Evolutionary conservation across 2,888 invertebrate genomes (phyloP), one percentile per base, ranked within the genome.

Genomic region (Drosophila borborema): DNA sequence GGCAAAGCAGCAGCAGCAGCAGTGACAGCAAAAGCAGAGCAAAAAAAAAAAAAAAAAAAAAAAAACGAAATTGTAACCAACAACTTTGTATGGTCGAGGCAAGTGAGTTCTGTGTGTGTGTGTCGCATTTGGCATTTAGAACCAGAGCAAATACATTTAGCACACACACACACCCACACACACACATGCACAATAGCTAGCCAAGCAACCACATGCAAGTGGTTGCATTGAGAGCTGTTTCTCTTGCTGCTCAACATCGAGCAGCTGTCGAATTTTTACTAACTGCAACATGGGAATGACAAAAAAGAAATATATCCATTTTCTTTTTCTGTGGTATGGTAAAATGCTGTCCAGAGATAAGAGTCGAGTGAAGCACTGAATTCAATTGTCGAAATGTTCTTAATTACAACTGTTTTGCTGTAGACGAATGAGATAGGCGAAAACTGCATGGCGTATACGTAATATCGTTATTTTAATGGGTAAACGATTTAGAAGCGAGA

Each of bases 11-110:
- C 31, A 34, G 45, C 64, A 23, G 49, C 51, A 14, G 49, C 48
- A 28, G 16, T 14, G 14, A 14, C 41, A n/a, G 38, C 53, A 40
- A 34, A 36, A 36, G 18, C 51, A 51, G 51, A 51, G 51, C 49
- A 31, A 55, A 48, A 48, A 31, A 48, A 31, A 55, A 48, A 48
- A 31, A 55, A 48, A 48, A 31, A 55, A 48, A 48, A 31, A 55
- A 48, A 48, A 18, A 78, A 75, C 82, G 64, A 63, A 81, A 82
- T 80, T 81, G 84, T 84, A 81, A 77, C 83, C 74, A 81, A 83
- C 80, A 81, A 83, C 77, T 83, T 83, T 83, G 81, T 80, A 48
- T 31, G 77, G 64, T 65, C 74, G 74, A 74, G 78, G 70, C 53
- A 64, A 61, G 55, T 68, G 72, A 77, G 78, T 72, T 65, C 63